phyloP scores from a whole-genome alignment of 1,140 invertebrate genomes.

The Bombus picipes region DNA sequence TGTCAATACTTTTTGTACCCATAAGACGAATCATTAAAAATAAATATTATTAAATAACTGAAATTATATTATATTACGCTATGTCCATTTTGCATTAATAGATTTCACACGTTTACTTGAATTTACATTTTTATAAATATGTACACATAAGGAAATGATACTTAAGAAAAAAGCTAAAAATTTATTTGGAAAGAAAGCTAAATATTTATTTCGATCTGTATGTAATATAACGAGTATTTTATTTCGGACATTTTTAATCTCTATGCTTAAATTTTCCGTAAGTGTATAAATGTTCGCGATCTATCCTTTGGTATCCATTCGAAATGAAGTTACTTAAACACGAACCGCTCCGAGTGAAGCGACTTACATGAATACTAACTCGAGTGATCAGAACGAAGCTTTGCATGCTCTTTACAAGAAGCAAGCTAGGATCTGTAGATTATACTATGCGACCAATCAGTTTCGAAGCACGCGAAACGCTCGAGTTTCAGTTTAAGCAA shows the following conservation, averaged over 20 bases:
- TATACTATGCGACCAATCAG: not conserved
- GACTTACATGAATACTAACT: not conserved
- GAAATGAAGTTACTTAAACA: not conserved
- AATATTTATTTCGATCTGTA: not conserved
- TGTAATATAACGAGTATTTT: not conserved
- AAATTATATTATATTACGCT: not conserved
- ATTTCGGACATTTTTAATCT: not conserved
- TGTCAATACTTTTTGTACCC: too few relatives aligned
- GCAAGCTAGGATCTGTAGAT: conserved; percentile 6
- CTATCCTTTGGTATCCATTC: not conserved
- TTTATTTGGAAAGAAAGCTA: not conserved
- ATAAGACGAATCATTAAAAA: too few relatives aligned
- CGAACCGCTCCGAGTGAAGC: not conserved
- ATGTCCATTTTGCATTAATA: too few relatives aligned
- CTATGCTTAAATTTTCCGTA: not conserved
- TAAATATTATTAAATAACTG: too few relatives aligned
- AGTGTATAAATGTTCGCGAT: not conserved
- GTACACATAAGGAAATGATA: not conserved
- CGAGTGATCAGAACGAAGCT: not conserved
- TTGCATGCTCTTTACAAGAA: not conserved
- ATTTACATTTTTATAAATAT: not conserved
- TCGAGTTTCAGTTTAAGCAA: not conserved
- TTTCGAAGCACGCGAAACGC: conserved; percentile 8
- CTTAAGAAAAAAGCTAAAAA: not conserved
- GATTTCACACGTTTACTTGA: not conserved